phyloP scores from a whole-genome alignment of 1,140 invertebrate species.

The Eufriesea mexicana region DNA sequence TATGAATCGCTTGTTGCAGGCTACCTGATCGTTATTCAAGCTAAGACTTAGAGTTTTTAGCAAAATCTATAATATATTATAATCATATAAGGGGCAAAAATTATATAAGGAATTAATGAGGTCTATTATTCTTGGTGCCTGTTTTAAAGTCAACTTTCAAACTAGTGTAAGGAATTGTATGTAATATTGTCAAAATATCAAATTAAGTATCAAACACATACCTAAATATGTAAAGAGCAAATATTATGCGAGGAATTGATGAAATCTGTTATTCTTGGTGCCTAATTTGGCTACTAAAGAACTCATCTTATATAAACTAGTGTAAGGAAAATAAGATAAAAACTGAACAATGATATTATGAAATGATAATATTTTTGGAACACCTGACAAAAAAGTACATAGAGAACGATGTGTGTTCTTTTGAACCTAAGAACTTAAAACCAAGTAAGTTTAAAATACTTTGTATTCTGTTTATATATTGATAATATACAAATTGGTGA shows the following conservation, averaged over 20 bases:
- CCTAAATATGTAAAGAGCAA: slow-evolving; percentile 64
- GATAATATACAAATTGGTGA: slow-evolving; percentile 77
- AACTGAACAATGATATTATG: slow-evolving; percentile 42
- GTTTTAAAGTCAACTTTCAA: slow-evolving; percentile 56
- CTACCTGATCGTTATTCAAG: slow-evolving; percentile 73
- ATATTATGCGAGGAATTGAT: slow-evolving; percentile 59
- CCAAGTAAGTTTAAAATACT: slow-evolving; percentile 62
- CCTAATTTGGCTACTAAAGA: slow-evolving; percentile 47
- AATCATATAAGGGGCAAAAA: slow-evolving; percentile 71
- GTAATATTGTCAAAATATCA: slow-evolving; percentile 33
- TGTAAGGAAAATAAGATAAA: slow-evolving; percentile 52
- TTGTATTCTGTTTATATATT: slow-evolving; percentile 76
- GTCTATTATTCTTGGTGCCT: slow-evolving; percentile 56
- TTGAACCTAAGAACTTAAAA: slow-evolving; percentile 57
- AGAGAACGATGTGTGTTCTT: slow-evolving; percentile 77
- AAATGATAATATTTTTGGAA: slow-evolving; percentile 60
- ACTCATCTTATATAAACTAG: slow-evolving; percentile 57
- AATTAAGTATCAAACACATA: slow-evolving; percentile 41
- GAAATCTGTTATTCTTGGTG: slow-evolving; percentile 55
- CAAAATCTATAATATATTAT: slow-evolving; percentile 66
- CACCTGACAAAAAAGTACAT: slow-evolving; percentile 67
- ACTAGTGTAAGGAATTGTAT: slow-evolving; percentile 59
- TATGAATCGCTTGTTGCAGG: slow-evolving; percentile 74
- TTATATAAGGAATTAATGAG: slow-evolving; percentile 60
- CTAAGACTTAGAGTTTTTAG: slow-evolving; percentile 68